phyloP scores from a whole-genome alignment of 2,797 vertebrate species.

The Cetoscarus ocellatus region DNA sequence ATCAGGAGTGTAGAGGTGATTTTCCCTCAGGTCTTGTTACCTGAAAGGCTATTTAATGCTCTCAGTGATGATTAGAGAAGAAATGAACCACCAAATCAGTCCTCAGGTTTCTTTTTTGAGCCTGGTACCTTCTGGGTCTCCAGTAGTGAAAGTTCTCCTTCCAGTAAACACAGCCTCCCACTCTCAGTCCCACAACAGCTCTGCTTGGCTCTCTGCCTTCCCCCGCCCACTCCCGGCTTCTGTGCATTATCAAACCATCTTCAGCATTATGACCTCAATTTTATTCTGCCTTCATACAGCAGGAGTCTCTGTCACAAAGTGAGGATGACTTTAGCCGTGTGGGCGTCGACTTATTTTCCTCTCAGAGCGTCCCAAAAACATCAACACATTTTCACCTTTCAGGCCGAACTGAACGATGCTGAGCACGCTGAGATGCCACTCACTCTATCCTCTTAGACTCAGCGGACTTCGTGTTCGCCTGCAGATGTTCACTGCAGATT shows the following conservation, averaged over 20 bases:
- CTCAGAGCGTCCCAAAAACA: background rate
- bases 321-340: background rate
- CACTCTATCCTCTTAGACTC: background rate
- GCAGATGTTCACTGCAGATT: background rate
- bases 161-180: conserved; percentile 45
- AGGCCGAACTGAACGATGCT: background rate
- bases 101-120: conserved; percentile 1
- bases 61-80: background rate
- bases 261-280: conserved; percentile 1
- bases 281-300: conserved; percentile 10
- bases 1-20: background rate
- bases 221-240: conserved; percentile 20
- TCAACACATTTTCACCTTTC: background rate
- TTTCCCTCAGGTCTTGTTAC: background rate
- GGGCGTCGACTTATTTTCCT: conserved; percentile 10
- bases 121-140: conserved; percentile 21
- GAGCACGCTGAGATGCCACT: background rate
- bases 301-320: background rate
- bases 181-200: conserved; percentile 27
- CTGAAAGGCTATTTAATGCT: conserved; percentile 4
- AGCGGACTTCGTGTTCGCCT: background rate
- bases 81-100: background rate
- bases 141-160: conserved; percentile 26
- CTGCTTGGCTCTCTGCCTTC: conserved; percentile 31
- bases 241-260: conserved; percentile 15